Percentiles rank a stretch among this genome's conserved stretches.
Evolutionary conservation across 2,888 invertebrate genomes (phyloP).

Genomic region (Agrochola circellaris): DNA sequence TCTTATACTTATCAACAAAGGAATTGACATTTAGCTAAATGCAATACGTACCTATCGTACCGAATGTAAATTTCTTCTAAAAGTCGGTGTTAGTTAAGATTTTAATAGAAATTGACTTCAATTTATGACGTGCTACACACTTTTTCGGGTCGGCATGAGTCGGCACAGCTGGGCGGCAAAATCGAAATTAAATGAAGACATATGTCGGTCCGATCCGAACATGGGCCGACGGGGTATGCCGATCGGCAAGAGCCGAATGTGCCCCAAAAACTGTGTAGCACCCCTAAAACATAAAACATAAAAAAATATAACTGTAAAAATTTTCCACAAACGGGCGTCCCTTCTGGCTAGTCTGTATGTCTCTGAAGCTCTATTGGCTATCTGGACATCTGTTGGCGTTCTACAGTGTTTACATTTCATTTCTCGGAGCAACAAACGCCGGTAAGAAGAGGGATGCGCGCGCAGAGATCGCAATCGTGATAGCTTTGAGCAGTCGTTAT

Average conservation of each 20-base stretch:
- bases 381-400: slow-evolving; percentile 89
- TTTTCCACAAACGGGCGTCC: slow-evolving; percentile 49
- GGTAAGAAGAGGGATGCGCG: slow-evolving; percentile 80
- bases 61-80: background rate
- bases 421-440: slow-evolving; percentile 87
- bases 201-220: background rate
- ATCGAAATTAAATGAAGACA: background rate
- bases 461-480: slow-evolving; percentile 86
- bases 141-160: background rate
- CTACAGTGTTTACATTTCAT: slow-evolving; percentile 89
- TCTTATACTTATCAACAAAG: background rate
- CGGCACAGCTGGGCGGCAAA: too few species aligned
- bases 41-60: background rate
- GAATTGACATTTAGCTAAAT: background rate
- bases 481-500: slow-evolving; percentile 87
- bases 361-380: slow-evolving; percentile 85
- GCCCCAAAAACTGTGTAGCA: background rate
- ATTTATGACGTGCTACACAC: background rate
- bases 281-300: background rate
- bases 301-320: background rate
- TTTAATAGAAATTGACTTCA: background rate
- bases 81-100: background rate
- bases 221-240: background rate
- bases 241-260: too few species aligned
- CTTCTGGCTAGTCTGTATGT: slow-evolving; percentile 75